Percentiles rank a stretch among this genome's conserved stretches.
Conservation (phyloP, 64 coral and sea anemone genomes). For the Porites australiensis region DNA sequence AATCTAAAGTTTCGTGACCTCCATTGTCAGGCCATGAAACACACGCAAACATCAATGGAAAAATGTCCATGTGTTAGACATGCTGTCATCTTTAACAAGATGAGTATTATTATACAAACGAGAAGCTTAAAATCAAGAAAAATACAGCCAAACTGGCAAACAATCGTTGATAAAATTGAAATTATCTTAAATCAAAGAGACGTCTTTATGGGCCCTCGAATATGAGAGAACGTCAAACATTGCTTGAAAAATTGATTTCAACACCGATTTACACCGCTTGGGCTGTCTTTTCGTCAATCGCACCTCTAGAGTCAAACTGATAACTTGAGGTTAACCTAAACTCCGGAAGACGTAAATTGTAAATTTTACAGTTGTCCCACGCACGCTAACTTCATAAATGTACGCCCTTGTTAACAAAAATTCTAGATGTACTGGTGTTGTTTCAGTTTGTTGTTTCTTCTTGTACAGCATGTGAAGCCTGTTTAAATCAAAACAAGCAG, state of each 20-base stretch:
- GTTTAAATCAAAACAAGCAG: no score
- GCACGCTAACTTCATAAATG: not conserved
- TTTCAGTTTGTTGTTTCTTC: not conserved
- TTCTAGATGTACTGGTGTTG: not conserved
- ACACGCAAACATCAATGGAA: not conserved
- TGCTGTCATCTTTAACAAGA: not conserved
- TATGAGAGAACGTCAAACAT: not conserved
- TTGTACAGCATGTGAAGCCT: not conserved
- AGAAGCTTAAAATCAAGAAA: no score
- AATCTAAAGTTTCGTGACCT: not conserved
- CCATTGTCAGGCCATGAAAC: not conserved
- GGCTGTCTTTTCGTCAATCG: not conserved
- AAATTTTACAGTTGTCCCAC: not conserved
- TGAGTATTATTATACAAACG: no score
- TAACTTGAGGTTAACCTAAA: not conserved
- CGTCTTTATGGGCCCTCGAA: not conserved
- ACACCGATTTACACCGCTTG: not conserved
- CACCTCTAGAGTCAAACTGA: not conserved
- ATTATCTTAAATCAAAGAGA: not conserved
- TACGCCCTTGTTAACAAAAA: not conserved
- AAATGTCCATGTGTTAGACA: not conserved
- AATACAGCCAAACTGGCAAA: no score
- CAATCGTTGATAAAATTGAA: not conserved
- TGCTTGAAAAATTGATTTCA: not conserved
- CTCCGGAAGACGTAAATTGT: not conserved